Percentiles rank a stretch among this genome's conserved stretches.
These are phyloP conservation scores for Brachypodius melanocephalos DNA, from an alignment of 2,113 vertebrate genomes.

Conservation along the genomic window DNA sequence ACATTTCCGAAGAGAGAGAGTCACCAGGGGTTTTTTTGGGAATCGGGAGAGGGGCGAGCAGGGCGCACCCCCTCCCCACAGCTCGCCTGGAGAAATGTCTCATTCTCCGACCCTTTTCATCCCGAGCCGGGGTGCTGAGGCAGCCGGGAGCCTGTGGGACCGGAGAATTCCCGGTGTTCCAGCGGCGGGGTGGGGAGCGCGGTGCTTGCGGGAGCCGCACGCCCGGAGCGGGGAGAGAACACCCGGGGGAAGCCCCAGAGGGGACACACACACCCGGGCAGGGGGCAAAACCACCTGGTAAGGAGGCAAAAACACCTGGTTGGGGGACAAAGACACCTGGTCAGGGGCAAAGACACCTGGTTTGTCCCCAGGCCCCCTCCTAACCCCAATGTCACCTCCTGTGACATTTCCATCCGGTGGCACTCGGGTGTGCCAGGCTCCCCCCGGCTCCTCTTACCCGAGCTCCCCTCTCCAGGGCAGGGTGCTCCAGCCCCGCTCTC, in stretches of 20 bases:
- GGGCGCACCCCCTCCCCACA: not conserved
- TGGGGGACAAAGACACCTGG: too few relatives aligned
- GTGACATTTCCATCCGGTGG: too few relatives aligned
- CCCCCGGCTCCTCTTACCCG: rapidly evolving
- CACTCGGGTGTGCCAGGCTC: not conserved
- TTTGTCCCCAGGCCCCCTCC: not conserved
- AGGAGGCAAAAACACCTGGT: too few relatives aligned
- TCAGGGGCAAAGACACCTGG: too few relatives aligned
- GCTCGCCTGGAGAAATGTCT: rapidly evolving
- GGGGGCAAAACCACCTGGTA: too few relatives aligned
- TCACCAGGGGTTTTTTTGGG: not conserved
- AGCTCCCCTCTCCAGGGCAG: not conserved
- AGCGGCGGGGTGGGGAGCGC: not conserved
- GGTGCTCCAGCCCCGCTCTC: not conserved
- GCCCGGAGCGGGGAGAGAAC: not conserved
- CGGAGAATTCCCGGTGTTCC: not conserved
- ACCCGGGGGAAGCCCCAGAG: rapidly evolving
- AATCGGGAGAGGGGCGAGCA: not conserved
- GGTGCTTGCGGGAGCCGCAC: not conserved
- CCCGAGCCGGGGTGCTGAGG: not conserved
- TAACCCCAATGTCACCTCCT: not conserved
- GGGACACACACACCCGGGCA: not conserved
- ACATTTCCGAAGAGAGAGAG: not conserved
- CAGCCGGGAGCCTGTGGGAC: rapidly evolving
- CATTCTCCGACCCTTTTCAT: not conserved